Evolutionary conservation across 1,140 invertebrate genomes (phyloP), one percentile per base, ranked within the genome.

Genomic region (Caerostris extrusa): DNA sequence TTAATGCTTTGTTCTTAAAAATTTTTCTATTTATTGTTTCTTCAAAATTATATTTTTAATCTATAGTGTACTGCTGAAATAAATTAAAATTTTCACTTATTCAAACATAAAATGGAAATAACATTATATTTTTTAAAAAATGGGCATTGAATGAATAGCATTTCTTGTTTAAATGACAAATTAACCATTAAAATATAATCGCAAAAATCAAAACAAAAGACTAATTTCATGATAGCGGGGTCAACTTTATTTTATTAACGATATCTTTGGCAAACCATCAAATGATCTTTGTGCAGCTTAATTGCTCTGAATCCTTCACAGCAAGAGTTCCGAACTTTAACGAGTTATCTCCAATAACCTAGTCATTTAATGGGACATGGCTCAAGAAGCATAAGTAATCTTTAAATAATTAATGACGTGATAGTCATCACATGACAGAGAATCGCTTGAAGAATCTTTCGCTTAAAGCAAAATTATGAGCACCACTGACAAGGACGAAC

Each of bases 311-410:
- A 77, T 77, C 34, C 34, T 77, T 34, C 34, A 4, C 8, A 77
- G 19, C 69, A 34, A 34, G 8, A 50, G 34, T 34, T 3, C 10
- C 10, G 19, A 34, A 53, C 10, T 77, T 77, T 77, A 77, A 77
- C 14, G 69, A 77, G 10, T 77, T 77, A 77, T 14, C 69, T 77
- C 34, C 34, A 50, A 77, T 77, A 77, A 12, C 3, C 19, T 50
- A 4, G 69, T 77, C 69, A 77, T 77, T 50, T 77, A 77, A 77
- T 77, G 19, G 19, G 19, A 77, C 34, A 77, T 12, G 69, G 50
- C 5, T 77, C 34, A 77, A 77, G 69, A 77, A 77, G 69, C 69
- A 77, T 77, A 77, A 77, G 19, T 77, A 77, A 53, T 77, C 69
- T 77, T 10, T 77, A 50, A 77, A 77, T 77, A 77, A 77, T 77